Base-by-base conservation (phyloP, 1,140 invertebrate genomes). In the Holotrichia oblita region DNA sequence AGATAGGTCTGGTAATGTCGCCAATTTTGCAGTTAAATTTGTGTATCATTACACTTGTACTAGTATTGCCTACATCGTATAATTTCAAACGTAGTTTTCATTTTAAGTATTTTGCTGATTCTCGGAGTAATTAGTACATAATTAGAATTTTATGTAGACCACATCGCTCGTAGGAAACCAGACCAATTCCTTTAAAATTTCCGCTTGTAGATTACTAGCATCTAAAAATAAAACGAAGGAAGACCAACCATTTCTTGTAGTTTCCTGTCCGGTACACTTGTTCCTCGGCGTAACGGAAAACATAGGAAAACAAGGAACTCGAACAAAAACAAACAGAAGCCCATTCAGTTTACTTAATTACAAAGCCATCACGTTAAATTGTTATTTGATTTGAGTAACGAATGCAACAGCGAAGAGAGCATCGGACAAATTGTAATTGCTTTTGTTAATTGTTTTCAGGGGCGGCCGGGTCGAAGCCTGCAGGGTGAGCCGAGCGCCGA, bases 401-500 rank as follows among this genome's bases (percentile, higher is more conserved):
- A 22, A 64, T 64, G 61, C 61, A 64, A 64, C 61, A 64, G 17
- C 24, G 61, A 64, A 27, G 61, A 64, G 20, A 27, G 61, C 61
- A 64, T 64, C 61, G 17, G 17, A 64, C 61, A 64, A 64, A 64
- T 64, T 64, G 61, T 64, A 64, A 76, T 76, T 76, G 40, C 40
- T 76, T 76, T 55, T 76, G 40, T 76, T 73, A 42, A 73, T 85
- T 82, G 80, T 79, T 84, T 84, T 48, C 83, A 85, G 84, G 79
- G 81, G 82, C 80, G 81, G 79, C 84, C 84, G 84, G 83, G 83
- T 84, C 84, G 84, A 82, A 84, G 85, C 85, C 85, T 85, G 85
- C 85, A 86, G 85, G 85, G 85, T 86, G 83, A 84, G 83, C 78
- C 83, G 83, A 82, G 83, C 78, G 84, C 79, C 80, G 85, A 85